Base-by-base conservation (phyloP, 2,113 vertebrate species). In the Siniperca chuatsi region DNA sequence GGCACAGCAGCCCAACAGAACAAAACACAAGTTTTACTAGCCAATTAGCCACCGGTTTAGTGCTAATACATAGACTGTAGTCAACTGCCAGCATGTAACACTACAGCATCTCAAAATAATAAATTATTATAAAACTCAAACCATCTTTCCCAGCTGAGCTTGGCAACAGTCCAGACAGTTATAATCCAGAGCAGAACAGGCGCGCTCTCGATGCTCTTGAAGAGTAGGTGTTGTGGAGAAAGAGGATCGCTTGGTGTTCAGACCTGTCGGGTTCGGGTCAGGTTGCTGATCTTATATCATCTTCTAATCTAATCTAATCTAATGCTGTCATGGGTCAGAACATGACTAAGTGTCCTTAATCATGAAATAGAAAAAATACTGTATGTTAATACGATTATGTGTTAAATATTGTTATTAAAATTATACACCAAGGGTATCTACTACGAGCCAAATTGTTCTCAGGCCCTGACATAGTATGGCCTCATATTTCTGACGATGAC, bases 401-500 rank as follows among this genome's bases (percentile, higher is more conserved):
- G 21, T 69, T 25, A 12, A 48, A 57, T 81, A 15, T 66, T 48
- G 15, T 12, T 54, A 42, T 64, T 20, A 54, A 42, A 37, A 42
- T 29, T 64, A 7, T 29, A 44, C 29, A 33, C 11, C 18, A 70
- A 16, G 33, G 55, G 3, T 55, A 44, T 67, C 46, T 74, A 16
- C n/a, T 65, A n/a, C 1, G 0, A 71, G 25, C 25, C 46, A 78
- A 73, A 42, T 46, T 48, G 40, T 70, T 84, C 75, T 54, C 6
- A 18, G 80, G 48, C 78, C 60, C 62, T 82, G 67, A 85, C 29
- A 79, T 4, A 46, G 69, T 20, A 13, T 67, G 57, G 77, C 82
- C 67, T 86, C 82, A 82, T 89, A 88, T 84, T 88, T 87, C 81
- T 84, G 58, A 66, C 13, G 61, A 66, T 83, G 87, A 77, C 82